Evolutionary conservation across 35 echinoderm and acorn worm genomes (phyloP).

Genomic region (Hemicentrotus pulcherrimus): DNA sequence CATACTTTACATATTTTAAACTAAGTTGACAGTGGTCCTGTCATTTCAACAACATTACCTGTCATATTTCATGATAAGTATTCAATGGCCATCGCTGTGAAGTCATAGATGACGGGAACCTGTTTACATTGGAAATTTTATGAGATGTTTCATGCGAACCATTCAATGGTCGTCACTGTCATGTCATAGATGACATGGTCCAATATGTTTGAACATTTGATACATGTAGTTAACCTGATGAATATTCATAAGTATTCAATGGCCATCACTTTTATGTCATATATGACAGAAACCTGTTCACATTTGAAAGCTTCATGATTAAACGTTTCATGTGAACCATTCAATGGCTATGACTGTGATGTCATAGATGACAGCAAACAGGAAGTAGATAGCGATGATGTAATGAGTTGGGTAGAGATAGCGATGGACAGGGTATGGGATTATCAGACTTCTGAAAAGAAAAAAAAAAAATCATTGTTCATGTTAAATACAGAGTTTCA

Average conservation of each 20-base stretch:
- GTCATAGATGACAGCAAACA: slow-evolving; percentile 82
- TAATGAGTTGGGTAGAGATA: slow-evolving; percentile 68
- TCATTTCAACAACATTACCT: too few relatives aligned
- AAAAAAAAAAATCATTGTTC: neutral
- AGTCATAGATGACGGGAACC: slow-evolving; percentile 71
- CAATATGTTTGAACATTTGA: too few relatives aligned
- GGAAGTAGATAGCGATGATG: slow-evolving; percentile 73
- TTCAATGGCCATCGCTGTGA: slow-evolving; percentile 61
- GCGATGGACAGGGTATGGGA: slow-evolving; percentile 71
- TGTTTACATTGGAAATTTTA: too few relatives aligned
- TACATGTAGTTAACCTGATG: too few relatives aligned
- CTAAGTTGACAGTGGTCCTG: too few relatives aligned
- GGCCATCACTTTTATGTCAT: neutral
- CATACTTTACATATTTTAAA: too few relatives aligned
- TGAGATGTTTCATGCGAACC: neutral
- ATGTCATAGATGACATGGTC: too few relatives aligned
- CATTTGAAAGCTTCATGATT: neutral
- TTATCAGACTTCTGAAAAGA: slow-evolving; percentile 60
- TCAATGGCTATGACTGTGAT: slow-evolving; percentile 66
- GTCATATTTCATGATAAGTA: neutral
- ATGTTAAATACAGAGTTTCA: neutral
- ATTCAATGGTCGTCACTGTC: too few relatives aligned
- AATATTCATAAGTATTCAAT: too few relatives aligned
- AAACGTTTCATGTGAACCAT: slow-evolving; percentile 31
- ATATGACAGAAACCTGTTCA: neutral